phyloP scores from a whole-genome alignment of 2,113 vertebrate genomes.

The Rhodinocichla rosea region DNA sequence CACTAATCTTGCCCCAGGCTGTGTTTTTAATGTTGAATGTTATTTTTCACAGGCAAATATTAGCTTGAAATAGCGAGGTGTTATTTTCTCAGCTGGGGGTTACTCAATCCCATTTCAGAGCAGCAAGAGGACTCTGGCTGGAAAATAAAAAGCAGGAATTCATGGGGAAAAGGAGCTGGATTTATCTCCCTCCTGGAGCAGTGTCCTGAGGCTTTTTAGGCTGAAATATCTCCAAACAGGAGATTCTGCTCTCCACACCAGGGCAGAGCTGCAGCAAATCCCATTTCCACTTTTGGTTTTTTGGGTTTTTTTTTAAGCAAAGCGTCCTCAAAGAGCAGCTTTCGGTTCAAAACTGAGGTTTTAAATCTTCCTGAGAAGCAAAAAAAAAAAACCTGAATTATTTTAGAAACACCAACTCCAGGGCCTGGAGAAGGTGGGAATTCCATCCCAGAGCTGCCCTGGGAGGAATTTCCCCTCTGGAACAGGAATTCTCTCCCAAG shows the following conservation, averaged over 20 bases:
- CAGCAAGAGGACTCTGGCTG: not conserved
- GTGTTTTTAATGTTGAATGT: not conserved
- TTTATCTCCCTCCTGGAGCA: not conserved
- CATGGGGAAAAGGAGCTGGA: not conserved
- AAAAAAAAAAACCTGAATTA: not conserved
- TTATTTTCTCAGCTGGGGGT: constrained; percentile 22
- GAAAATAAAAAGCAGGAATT: not conserved
- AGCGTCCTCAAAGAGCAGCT: constrained; percentile 6
- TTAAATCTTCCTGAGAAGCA: not conserved
- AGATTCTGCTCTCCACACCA: not conserved
- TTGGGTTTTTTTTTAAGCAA: not conserved
- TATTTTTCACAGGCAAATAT: not conserved
- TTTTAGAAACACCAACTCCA: not conserved
- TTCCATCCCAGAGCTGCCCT: not conserved
- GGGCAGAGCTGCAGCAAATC: not conserved
- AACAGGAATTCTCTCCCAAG: not conserved
- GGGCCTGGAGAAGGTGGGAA: not conserved
- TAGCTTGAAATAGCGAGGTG: not conserved
- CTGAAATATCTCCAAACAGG: not conserved
- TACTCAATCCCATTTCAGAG: not conserved
- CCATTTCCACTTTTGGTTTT: not conserved
- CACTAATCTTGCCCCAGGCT: not conserved
- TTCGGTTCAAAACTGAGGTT: not conserved
- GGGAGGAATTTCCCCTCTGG: not conserved
- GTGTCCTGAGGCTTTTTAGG: not conserved